Evolutionary conservation across 2,888 invertebrate genomes (phyloP), one percentile per base, ranked within the genome.

Genomic region (Colletes collaris): DNA sequence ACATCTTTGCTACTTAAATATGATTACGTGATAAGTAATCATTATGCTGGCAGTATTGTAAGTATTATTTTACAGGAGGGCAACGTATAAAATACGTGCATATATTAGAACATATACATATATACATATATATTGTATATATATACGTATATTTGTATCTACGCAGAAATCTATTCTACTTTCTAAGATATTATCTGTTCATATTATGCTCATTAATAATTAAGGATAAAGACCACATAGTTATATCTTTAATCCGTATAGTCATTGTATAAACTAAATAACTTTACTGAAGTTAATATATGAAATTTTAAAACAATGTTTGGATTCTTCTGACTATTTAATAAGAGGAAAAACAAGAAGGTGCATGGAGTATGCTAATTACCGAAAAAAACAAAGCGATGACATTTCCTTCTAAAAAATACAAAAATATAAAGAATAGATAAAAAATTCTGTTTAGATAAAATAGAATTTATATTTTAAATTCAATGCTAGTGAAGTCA

Each of bases 121-220:
- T 73, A 74, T 64, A 27, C 27, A 27, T 27, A 27, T 27, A 27
- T 2, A 27, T 27, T 27, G 2, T 19, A 60, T 58, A 73, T 56
- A 69, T 55, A 44, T 53, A 84, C 50, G 72, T 64, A 84, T 73
- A 74, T 64, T 52, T 67, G 46, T 77, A 76, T 66, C 63, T 69
- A 62, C 49, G 64, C 64, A 56, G 80, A 72, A 80, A 65, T 81
- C 79, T 84, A 85, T 79, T 83, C 77, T 82, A 88, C 81, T 83
- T 88, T 85, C 77, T 88, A 87, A 88, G 83, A 86, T 91, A 84
- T 88, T 85, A 88, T 88, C 86, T 89, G 86, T 87, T 89, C 88
- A 89, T 90, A 88, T 91, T 88, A 88, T 88, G 91, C 91, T 92
- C 91, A 91, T 91, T 90, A 89, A 88, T 86, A 82, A 81, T 88